These are phyloP conservation scores for Ophonus ardosiacus DNA, from an alignment of 2,888 invertebrate species.

Conservation along the genomic window DNA sequence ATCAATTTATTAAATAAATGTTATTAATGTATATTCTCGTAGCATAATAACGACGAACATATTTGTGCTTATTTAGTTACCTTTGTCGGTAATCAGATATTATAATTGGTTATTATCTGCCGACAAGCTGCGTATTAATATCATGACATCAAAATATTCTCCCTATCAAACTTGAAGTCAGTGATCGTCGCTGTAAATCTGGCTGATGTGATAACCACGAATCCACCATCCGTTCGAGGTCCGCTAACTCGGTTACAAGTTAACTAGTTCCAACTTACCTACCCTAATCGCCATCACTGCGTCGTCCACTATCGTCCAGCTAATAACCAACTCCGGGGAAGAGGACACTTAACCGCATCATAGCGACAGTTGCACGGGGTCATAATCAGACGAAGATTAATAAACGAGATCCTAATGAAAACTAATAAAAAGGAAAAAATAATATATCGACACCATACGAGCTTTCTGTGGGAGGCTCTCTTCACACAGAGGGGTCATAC, in stretches of 20 bases:
- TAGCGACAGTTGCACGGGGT: neutral
- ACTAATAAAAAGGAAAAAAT: neutral
- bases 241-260: conserved; percentile 16
- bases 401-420: neutral
- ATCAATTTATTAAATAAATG: too few relatives aligned
- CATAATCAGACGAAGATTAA: neutral
- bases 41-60: too few relatives aligned
- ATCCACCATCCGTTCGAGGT: neutral
- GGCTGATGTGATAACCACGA: neutral
- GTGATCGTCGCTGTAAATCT: neutral
- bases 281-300: conserved; percentile 23
- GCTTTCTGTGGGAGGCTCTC: too few relatives aligned
- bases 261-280: conserved; percentile 14
- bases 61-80: too few relatives aligned
- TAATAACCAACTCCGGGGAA: neutral
- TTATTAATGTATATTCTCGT: too few relatives aligned
- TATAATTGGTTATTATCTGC: too few relatives aligned
- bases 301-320: neutral
- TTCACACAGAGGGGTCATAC: too few relatives aligned
- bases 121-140: too few relatives aligned
- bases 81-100: too few relatives aligned
- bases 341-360: neutral
- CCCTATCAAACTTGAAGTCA: neutral
- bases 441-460: too few relatives aligned
- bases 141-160: neutral